Evolutionary conservation across 2,888 invertebrate species (phyloP).

Genomic region (Chrysomela aeneicollis): DNA sequence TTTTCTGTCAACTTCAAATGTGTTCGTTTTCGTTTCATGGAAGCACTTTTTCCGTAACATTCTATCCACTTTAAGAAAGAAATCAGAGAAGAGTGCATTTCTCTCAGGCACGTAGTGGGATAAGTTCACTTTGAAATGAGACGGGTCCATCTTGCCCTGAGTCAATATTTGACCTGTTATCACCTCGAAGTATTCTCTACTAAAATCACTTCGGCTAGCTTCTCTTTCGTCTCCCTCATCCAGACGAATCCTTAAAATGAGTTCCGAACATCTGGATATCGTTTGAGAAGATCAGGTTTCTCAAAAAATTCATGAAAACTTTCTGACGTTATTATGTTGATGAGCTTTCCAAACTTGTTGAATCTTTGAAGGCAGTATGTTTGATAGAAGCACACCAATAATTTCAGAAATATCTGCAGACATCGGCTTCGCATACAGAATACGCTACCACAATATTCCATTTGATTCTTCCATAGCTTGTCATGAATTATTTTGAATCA

Average conservation of each 20-base stretch:
- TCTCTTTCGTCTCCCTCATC: background rate
- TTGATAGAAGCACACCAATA: too few species aligned
- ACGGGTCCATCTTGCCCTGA: constrained; percentile 21
- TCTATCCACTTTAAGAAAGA: background rate
- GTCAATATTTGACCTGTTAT: constrained; percentile 30
- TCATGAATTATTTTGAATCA: background rate
- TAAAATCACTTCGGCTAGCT: background rate
- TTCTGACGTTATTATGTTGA: too few species aligned
- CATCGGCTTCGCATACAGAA: too few species aligned
- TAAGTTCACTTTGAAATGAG: constrained; percentile 12
- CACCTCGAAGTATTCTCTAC: background rate
- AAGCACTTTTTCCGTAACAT: background rate
- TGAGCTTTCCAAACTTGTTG: too few species aligned
- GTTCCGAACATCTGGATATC: too few species aligned
- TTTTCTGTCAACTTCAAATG: too few species aligned
- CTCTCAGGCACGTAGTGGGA: constrained; percentile 8
- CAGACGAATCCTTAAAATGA: too few species aligned
- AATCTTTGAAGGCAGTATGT: too few species aligned
- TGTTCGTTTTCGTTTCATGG: background rate
- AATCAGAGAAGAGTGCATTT: constrained; percentile 23
- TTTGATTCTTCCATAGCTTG: background rate
- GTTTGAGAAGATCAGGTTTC: too few species aligned
- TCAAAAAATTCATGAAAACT: too few species aligned
- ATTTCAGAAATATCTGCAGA: too few species aligned
- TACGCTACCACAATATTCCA: background rate